Percentiles rank a stretch among this genome's conserved stretches.
Conservation (phyloP, 1,140 invertebrate species). For the Catajapyx aquilonaris region DNA sequence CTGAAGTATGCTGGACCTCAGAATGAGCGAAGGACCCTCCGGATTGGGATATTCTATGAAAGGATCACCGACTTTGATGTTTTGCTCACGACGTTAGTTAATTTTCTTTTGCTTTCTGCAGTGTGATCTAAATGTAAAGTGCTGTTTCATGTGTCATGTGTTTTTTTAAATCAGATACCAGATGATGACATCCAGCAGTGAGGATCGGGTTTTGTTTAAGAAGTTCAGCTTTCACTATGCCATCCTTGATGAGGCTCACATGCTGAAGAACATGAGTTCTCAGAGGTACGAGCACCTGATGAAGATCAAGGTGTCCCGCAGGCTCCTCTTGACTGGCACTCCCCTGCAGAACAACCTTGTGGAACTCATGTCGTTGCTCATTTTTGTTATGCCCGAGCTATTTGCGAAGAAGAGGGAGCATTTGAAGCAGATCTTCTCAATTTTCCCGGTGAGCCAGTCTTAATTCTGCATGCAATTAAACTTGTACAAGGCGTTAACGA, state of each 20-base stretch:
- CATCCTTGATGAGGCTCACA: conserved; percentile 92
- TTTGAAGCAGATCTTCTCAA: conserved; percentile 60
- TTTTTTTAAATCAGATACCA: too few relatives aligned
- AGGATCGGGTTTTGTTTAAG: conserved; percentile 78
- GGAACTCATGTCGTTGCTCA: conserved; percentile 83
- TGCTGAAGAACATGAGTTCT: conserved; percentile 93
- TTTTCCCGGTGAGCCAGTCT: conserved; percentile 22
- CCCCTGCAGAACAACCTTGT: conserved; percentile 90
- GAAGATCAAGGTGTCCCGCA: conserved; percentile 58
- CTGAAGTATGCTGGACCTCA: conserved; percentile 72
- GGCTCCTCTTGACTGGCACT: conserved; percentile 74
- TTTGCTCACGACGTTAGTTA: conserved; percentile 59
- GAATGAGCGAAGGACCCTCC: conserved; percentile 54
- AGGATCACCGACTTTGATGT: conserved; percentile 57
- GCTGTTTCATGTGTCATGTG: too few relatives aligned
- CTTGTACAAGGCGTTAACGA: too few relatives aligned
- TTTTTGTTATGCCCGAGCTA: conserved; percentile 90
- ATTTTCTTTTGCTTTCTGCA: too few relatives aligned
- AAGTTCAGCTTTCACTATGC: conserved; percentile 76
- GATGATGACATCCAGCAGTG: conserved; percentile 54
- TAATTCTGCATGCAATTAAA: too few relatives aligned
- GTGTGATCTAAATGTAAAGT: too few relatives aligned
- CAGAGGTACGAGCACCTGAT: conserved; percentile 73
- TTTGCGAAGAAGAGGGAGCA: conserved; percentile 74
- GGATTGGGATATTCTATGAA: conserved; percentile 52